A percentile compares a stretch with the other conserved stretches of the same genome.
Conservation (phyloP, 2,888 invertebrate genomes). For the Ophion ellenae region DNA sequence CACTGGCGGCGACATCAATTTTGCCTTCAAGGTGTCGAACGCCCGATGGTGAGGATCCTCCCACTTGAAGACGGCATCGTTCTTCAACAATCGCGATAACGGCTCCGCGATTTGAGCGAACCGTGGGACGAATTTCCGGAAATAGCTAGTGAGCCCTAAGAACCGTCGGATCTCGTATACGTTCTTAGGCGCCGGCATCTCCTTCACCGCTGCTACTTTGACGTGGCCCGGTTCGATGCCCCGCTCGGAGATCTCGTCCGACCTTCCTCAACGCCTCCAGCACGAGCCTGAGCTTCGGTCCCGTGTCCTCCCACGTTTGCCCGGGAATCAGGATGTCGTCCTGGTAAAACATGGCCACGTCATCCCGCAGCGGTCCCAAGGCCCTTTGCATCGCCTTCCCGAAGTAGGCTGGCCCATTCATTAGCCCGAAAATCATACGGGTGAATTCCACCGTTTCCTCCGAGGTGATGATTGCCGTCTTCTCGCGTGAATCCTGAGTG, state of each 20-base stretch:
- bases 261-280: slow-evolving; percentile 66
- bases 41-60: not conserved
- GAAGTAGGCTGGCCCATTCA: not conserved
- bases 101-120: slow-evolving; percentile 31
- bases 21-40: slow-evolving; percentile 17
- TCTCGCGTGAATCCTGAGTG: not conserved
- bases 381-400: not conserved
- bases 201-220: slow-evolving; percentile 61
- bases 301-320: slow-evolving; percentile 30
- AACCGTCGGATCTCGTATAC: slow-evolving; percentile 48
- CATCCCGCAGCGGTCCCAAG: no score
- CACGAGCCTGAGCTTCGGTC: slow-evolving; percentile 63
- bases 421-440: not conserved
- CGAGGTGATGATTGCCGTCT: not conserved
- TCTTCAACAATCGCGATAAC: slow-evolving; percentile 17
- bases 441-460: not conserved
- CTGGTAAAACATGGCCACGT: no score
- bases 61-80: slow-evolving; percentile 26
- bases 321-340: no score
- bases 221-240: slow-evolving; percentile 44
- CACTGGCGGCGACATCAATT: slow-evolving; percentile 24
- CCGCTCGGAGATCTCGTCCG: slow-evolving; percentile 42
- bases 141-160: slow-evolving; percentile 42
- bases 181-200: slow-evolving; percentile 41
- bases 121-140: slow-evolving; percentile 48